phyloP scores from a whole-genome alignment of 2,888 invertebrate genomes.

The Zootermopsis nevadensis region DNA sequence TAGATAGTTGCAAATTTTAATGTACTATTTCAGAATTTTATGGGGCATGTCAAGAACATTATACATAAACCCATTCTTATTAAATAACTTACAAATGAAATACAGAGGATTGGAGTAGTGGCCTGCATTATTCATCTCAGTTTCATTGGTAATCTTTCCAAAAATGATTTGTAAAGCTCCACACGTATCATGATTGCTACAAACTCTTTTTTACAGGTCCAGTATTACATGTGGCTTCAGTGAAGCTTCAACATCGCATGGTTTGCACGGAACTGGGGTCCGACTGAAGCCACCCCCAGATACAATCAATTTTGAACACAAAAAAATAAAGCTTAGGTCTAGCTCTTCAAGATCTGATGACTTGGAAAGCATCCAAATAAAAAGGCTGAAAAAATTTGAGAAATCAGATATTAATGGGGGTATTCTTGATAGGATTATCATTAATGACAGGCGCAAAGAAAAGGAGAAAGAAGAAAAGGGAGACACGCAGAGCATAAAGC shows the following conservation, averaged over 20 bases:
- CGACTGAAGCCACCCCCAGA: constrained; percentile 50
- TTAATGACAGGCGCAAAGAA: constrained; percentile 35
- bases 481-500: neutral
- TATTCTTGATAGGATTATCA: constrained; percentile 31
- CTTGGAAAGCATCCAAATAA: constrained; percentile 41
- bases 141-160: too few species aligned
- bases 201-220: constrained; percentile 11
- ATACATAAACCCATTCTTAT: too few species aligned
- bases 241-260: constrained; percentile 17
- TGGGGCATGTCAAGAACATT: too few species aligned
- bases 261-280: neutral
- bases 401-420: neutral
- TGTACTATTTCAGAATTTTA: too few species aligned
- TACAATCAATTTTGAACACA: constrained; percentile 46
- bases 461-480: constrained; percentile 14
- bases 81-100: too few species aligned
- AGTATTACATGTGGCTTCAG: constrained; percentile 38
- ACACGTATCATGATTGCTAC: too few species aligned
- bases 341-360: constrained; percentile 27
- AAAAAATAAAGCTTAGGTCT: constrained; percentile 46
- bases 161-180: too few species aligned
- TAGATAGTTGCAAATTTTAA: too few species aligned
- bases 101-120: too few species aligned
- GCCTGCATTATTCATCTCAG: too few species aligned
- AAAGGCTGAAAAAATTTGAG: constrained; percentile 31